Evolutionary conservation across 2,113 vertebrate species (phyloP).

Genomic region (Marcusenius ussheri): DNA sequence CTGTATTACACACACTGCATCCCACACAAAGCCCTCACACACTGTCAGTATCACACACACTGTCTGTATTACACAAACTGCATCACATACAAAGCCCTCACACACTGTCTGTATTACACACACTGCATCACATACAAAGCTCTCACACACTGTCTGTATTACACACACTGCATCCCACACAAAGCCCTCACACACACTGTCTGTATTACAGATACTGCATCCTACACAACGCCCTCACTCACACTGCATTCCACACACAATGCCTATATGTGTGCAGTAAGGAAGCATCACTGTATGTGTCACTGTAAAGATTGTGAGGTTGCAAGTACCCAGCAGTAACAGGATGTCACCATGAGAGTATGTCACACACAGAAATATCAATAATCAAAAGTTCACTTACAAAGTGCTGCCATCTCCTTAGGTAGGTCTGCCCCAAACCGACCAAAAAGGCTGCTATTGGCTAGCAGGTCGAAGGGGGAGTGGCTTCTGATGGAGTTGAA

Average conservation of each 20-base stretch:
- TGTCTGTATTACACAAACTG: conserved; percentile 26
- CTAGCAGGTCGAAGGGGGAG: conserved; percentile 80
- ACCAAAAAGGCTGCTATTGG: conserved; percentile 74
- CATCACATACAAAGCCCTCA: conserved; percentile 13
- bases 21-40: background rate
- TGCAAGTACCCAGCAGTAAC: background rate
- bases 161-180: background rate
- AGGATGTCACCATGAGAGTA: background rate
- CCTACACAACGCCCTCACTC: background rate
- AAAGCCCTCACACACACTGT: background rate
- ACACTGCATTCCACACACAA: background rate
- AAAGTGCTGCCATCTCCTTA: conserved; percentile 88
- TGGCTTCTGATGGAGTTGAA: conserved; percentile 80
- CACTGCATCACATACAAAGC: background rate
- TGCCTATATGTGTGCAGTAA: background rate
- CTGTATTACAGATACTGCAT: background rate
- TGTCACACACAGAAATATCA: background rate
- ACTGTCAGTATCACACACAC: background rate
- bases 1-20: background rate
- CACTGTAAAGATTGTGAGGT: background rate
- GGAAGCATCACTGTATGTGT: background rate
- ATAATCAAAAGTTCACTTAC: conserved; percentile 61
- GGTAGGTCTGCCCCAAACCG: conserved; percentile 81
- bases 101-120: background rate
- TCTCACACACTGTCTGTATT: background rate